Base-by-base conservation (phyloP, 2,888 invertebrate species). In the Dryobota labecula region DNA sequence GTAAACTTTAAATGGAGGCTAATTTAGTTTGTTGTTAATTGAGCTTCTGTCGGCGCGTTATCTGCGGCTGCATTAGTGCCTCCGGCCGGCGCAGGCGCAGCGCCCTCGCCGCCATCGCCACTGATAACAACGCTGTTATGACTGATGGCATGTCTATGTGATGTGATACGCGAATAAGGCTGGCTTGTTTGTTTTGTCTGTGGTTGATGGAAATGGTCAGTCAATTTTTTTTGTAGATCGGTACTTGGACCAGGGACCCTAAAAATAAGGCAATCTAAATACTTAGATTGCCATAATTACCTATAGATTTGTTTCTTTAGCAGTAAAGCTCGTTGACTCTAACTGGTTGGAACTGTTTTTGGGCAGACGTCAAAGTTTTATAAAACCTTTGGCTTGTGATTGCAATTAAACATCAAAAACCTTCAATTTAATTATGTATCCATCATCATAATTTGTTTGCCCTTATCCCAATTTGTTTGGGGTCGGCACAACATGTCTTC, bases 1-100 rank as follows among this genome's bases (percentile, higher is more conserved):
- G 94, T 95, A 95, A 95, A 96, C 87, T 94, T 95, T 95, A 95
- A 96, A 95, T 95, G 95, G 94, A 88, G 90, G 90, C 94, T 95
- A 95, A 96, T 95, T 96, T 92, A 94, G 94, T 94, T 93, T 92
- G 94, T 91, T 94, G 95, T 96, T 95, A 95, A 96, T 95, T 96
- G 96, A 95, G 91, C 92, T 92, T 92, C 89, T 92, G 94, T 92
- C 92, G 92, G 90, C 87, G 84, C 66, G 86, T 93, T 96, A 95
- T 95, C 95, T 77, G 86, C 77, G 80, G 87, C 85, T 95, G 94
- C 95, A 96, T 96, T 95, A 96, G 94, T 92, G 90, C 66, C 80
- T 80, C 72, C 76, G 73, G 78, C 63, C 89, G 69, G 89, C 88
- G 69, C 78, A 30, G 82, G 80, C 82, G 75, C 78, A 62, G 77